These are phyloP conservation scores for Cepaea hortensis DNA, from an alignment of 2,888 invertebrate species.

Conservation along the genomic window DNA sequence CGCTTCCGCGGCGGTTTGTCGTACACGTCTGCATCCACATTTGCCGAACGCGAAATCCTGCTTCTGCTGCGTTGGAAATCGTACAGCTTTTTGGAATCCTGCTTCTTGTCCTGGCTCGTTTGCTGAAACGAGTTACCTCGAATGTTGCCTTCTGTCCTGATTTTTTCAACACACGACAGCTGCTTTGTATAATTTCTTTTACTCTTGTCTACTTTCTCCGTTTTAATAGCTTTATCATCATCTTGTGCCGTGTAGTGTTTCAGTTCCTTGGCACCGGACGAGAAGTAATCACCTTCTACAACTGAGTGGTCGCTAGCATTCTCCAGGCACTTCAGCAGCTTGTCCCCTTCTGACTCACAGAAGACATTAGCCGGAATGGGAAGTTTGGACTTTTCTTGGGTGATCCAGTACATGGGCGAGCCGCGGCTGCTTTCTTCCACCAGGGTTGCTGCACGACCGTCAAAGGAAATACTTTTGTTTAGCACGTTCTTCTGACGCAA, in stretches of 20 bases:
- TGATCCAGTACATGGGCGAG: slow-evolving; percentile 15
- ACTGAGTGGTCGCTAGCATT: not conserved
- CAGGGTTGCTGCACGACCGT: not conserved
- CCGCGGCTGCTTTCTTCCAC: not conserved
- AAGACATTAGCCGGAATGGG: not conserved
- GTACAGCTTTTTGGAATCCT: not conserved
- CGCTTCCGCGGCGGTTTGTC: not conserved
- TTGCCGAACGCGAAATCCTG: not conserved
- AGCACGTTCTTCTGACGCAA: not conserved
- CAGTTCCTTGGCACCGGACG: not conserved
- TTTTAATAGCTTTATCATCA: not conserved
- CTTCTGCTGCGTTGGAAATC: slow-evolving; percentile 1
- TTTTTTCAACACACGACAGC: slow-evolving; percentile 13
- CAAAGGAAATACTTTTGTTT: slow-evolving; percentile 21
- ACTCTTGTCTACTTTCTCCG: not conserved
- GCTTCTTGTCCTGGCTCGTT: not conserved
- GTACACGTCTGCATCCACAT: not conserved
- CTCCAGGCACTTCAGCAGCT: not conserved
- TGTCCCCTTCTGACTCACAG: not conserved
- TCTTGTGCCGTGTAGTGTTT: not conserved
- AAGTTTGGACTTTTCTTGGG: not conserved
- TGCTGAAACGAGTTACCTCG: not conserved
- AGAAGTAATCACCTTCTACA: not conserved
- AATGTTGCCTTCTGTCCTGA: not conserved
- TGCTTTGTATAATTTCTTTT: not conserved